phyloP scores from a whole-genome alignment of 2,113 vertebrate species.

The Rhegmatorhina hoffmannsi region DNA sequence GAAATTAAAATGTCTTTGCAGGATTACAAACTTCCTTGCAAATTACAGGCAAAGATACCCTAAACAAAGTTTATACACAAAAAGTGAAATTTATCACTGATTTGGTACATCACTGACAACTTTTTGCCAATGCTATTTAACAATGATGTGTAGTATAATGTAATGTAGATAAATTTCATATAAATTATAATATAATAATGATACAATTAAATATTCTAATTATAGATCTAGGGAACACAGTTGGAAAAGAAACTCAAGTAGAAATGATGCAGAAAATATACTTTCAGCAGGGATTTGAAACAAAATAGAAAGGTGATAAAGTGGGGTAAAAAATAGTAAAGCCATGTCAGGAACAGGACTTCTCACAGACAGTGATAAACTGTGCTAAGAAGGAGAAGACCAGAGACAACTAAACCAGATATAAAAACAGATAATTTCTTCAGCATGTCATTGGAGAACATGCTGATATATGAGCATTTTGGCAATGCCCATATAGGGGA shows the following conservation, averaged over 20 bases:
- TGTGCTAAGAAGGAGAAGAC: neutral
- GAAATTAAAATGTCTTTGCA: neutral
- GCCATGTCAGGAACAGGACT: neutral
- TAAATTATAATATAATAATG: neutral
- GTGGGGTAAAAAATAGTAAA: neutral
- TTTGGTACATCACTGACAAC: neutral
- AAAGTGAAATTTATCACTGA: neutral
- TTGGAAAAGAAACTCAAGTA: neutral
- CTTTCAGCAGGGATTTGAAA: neutral
- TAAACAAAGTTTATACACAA: neutral
- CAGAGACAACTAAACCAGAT: neutral
- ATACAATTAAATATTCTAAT: neutral
- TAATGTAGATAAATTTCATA: neutral
- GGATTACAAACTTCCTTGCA: neutral
- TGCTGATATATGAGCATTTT: neutral
- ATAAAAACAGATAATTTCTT: neutral
- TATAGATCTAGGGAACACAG: neutral
- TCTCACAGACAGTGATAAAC: neutral
- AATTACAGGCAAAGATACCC: neutral
- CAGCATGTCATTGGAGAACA: neutral
- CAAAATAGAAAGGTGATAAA: neutral
- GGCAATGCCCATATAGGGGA: neutral
- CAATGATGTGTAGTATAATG: neutral
- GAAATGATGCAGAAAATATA: neutral
- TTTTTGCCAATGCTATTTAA: neutral